Percentiles rank a stretch among this genome's conserved stretches.
Conservation (phyloP, 35 echinoderm and acorn worm genomes). For the Chiridota heheva region DNA sequence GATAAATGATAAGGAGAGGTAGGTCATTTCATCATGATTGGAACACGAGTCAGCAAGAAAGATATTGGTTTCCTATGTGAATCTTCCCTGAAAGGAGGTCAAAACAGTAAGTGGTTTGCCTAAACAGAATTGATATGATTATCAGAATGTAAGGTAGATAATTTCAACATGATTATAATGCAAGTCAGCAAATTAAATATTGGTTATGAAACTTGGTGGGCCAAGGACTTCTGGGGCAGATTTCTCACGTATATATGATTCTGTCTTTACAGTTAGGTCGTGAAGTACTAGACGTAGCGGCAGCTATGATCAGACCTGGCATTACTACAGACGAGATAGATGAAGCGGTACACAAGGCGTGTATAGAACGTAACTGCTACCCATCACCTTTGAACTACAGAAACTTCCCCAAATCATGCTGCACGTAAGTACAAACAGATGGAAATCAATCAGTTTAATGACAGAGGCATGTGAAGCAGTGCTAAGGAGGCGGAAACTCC, state of each 20-base stretch:
- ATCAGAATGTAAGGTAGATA: background rate
- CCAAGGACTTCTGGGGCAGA: background rate
- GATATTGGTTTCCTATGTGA: too few species aligned
- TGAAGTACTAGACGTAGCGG: conserved; percentile 85
- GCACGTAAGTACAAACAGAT: conserved; percentile 74
- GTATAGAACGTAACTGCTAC: conserved; percentile 93
- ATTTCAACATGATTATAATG: background rate
- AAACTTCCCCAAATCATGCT: conserved; percentile 98
- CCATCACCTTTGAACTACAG: conserved; percentile 95
- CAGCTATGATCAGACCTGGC: conserved; percentile 69
- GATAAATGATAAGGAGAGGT: too few species aligned
- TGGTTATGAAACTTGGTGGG: background rate
- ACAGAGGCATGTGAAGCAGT: background rate
- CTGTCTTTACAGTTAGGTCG: conserved; percentile 59
- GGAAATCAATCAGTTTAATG: background rate
- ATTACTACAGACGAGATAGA: conserved; percentile 97
- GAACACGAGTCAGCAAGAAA: too few species aligned
- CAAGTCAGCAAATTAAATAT: background rate
- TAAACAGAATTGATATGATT: background rate
- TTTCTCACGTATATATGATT: background rate
- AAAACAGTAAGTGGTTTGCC: too few species aligned
- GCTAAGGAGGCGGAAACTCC: background rate
- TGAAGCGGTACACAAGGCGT: conserved; percentile 87
- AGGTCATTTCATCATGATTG: too few species aligned
- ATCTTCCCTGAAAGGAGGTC: too few species aligned